Base-by-base conservation (phyloP, 2,113 vertebrate genomes). In the Heterochromis multidens region DNA sequence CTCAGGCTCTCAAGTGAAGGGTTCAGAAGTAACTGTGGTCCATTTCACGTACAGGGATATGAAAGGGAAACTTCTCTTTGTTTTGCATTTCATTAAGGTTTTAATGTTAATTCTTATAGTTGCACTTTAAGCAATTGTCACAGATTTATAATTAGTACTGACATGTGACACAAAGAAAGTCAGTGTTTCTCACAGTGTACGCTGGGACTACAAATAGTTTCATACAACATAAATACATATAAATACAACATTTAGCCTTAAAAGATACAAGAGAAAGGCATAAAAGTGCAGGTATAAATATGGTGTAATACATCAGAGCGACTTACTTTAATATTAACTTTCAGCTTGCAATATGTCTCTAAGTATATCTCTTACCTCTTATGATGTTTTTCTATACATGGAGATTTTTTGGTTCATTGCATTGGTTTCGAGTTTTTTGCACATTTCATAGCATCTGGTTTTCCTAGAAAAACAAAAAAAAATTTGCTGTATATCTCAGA, bases 371-470 rank as follows among this genome's bases (percentile, higher is more conserved):
- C 16, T 14, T 17, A 37, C 57, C 4, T 46, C 1, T 35, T 1
- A 29, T 57, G 63, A 11, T 17, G n/a, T 3, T 31, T 29, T 52
- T 60, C 12, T 37, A 5, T 65, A 16, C 61, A 72, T 8, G 2
- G 21, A 70, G 67, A 61, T 56, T 29, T 76, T 80, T 80, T 57
- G 37, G 77, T 65, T 74, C 63, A n/a, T 80, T 81, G 17, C 27
- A 11, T 25, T 79, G 27, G 5, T 82, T 54, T 65, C 27, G 56
- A 77, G 43, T 46, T 67, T 62, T 58, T 81, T 76, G 10, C 23
- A 81, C n/a, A 77, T 62, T 78, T 87, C 29, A 86, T 62, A 81
- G 86, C 54, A 19, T 52, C 16, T 83, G 62, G 31, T 65, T 63
- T 86, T 52, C 13, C 27, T 1, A 19, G 17, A 29, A 13, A 83